Evolutionary conservation across 2,113 vertebrate species (phyloP).

Genomic region (Cnemophilus loriae): DNA sequence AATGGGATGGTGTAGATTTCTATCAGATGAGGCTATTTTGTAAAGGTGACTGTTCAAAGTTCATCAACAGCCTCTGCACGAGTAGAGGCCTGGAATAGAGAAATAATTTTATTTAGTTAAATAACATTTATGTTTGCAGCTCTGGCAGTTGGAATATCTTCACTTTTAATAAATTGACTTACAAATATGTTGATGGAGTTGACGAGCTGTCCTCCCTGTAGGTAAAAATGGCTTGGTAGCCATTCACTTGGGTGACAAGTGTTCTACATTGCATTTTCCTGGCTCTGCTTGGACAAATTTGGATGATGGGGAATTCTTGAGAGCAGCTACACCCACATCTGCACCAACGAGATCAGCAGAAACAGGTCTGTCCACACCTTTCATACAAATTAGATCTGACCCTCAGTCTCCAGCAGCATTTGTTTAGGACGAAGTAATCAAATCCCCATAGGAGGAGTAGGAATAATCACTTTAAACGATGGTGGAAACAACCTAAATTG

Average conservation of each 20-base stretch:
- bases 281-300: neutral
- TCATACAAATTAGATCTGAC: neutral
- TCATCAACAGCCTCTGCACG: accelerated
- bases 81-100: neutral
- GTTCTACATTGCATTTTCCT: neutral
- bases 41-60: neutral
- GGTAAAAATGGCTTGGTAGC: neutral
- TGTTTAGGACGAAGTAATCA: neutral
- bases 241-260: neutral
- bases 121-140: neutral
- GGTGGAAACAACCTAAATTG: neutral
- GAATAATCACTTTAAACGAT: neutral
- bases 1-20: neutral
- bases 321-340: neutral
- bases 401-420: neutral
- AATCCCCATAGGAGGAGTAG: neutral
- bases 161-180: neutral
- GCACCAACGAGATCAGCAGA: neutral
- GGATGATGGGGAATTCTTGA: neutral
- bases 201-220: neutral
- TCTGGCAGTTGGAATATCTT: neutral
- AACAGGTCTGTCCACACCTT: neutral
- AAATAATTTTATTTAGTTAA: neutral
- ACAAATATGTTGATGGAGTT: neutral
- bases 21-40: neutral